Evolutionary conservation across 2,113 vertebrate genomes (phyloP), one percentile per base, ranked within the genome.

Genomic region (Argyrosomus japonicus): DNA sequence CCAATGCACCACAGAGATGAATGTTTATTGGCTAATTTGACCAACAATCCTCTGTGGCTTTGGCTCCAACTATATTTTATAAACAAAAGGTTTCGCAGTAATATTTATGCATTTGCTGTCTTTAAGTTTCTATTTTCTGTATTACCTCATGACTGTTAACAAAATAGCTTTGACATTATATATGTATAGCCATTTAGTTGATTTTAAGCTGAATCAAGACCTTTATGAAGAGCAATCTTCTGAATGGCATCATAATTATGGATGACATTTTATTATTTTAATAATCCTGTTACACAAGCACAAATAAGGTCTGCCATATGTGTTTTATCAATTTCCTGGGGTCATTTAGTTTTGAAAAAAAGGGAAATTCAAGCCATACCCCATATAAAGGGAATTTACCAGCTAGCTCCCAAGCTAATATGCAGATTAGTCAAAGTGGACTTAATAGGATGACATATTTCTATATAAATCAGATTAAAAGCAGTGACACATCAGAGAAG

Each of bases 381-480:
- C 60, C 14, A 27, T 76, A 86, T 65, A 85, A 91, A 87, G 77
- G 81, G 72, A 85, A 57, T 88, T 78, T 78, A 76, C 25, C 76
- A 84, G 68, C 65, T 76, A 84, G 89, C 74, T 61, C 58, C 71
- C 40, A 61, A 81, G 71, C 85, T 89, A 91, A 89, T 91, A 89
- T 89, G 86, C 87, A 91, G 91, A 94, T 94, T 93, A 93, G 91
- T 88, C 82, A 80, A 88, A 89, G 78, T 83, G 86, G 81, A 87
- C 58, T 88, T 92, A 92, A 92, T 88, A 74, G 87, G 89, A 86
- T 91, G 93, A 88, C 92, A 92, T 83, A 81, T 92, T 93, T 91
- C 87, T 90, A 81, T 92, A 91, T 89, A 90, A 94, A 93, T 94
- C 91, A 93, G 92, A 95, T 95, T 94, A 93, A 93, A 92, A 92